Evolutionary conservation across 2,797 vertebrate genomes (phyloP), one percentile per base, ranked within the genome.

Genomic region (Lacerta agilis): DNA sequence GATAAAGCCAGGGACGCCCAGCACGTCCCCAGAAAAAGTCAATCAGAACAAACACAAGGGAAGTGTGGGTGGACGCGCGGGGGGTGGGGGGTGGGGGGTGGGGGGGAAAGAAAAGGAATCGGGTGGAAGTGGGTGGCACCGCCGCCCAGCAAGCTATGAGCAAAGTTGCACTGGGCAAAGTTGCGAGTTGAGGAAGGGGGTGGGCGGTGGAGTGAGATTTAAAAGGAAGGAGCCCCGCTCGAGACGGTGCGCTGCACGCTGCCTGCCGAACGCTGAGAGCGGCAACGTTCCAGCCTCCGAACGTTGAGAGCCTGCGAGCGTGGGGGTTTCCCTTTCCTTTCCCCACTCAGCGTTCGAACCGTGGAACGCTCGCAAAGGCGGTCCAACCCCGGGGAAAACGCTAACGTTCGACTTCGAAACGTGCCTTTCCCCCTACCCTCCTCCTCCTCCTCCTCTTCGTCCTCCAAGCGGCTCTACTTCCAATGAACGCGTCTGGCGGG

Each of bases 1-100:
- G 83, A 90, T 88, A 72, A 72, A 79, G 77, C 88, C 58, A 55
- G 82, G 77, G 67, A 25, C 86, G 78, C 58, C 79, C 83, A 43
- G 83, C 89, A 45, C 87, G 81, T 87, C 76, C 89, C 84, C 72
- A 66, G 67, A 66, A 80, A 86, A 80, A 86, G 36, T 25, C 38
- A 64, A 8, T 4, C 11, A 23, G 38, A 8, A 17, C 43, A 15
- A 23, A 2, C 33, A 2, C 38, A 9, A 36, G 79, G 2, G 11
- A 10, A 55, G 76, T 5, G 41, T 13, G n/a, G 71, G 80, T n/a
- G 71, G 69, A 71, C 64, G 3, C 83, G 5, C 38, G 2, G 36
- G 41, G 25, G 2, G 27, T 27, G 17, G 4, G 69, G 5, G 33
- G 33, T n/a, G 2, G 36, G 41, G 25, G 2, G 27, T 27, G 17